Evolutionary conservation across 2,113 vertebrate species (phyloP).

Genomic region (Charina bottae): DNA sequence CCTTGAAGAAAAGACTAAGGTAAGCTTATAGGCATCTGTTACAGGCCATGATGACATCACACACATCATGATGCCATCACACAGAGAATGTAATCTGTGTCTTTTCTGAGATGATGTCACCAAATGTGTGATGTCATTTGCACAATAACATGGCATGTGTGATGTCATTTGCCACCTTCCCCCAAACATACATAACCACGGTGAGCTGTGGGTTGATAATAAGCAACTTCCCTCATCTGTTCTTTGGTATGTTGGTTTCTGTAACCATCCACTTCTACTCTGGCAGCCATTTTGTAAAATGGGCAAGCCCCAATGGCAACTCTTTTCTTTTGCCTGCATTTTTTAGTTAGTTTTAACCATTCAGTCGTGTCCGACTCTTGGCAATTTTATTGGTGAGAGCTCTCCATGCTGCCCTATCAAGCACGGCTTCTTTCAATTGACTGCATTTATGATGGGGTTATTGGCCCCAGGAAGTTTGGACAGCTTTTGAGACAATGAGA

Average conservation of each 20-base stretch:
- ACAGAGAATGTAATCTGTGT: background rate
- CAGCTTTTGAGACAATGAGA: background rate
- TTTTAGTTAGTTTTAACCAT: too few species aligned
- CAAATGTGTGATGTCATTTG: background rate
- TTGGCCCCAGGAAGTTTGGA: background rate
- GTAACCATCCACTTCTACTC: background rate
- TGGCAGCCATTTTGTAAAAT: background rate
- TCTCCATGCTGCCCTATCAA: too few species aligned
- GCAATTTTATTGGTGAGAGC: too few species aligned
- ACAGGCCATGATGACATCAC: background rate
- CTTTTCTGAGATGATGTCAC: background rate
- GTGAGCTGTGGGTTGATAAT: background rate
- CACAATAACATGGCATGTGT: background rate
- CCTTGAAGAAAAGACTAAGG: background rate
- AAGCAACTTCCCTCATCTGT: background rate
- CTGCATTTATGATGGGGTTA: background rate
- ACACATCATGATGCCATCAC: background rate
- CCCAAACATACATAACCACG: background rate
- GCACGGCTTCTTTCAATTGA: too few species aligned
- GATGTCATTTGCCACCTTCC: background rate
- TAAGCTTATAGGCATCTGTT: background rate
- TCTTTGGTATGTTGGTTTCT: background rate
- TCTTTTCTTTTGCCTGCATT: background rate
- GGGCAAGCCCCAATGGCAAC: background rate
- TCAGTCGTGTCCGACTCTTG: too few species aligned